Evolutionary conservation across 1,140 invertebrate genomes (phyloP), one percentile per base, ranked within the genome.

Genomic region (Lepidotrigona ventralis): DNA sequence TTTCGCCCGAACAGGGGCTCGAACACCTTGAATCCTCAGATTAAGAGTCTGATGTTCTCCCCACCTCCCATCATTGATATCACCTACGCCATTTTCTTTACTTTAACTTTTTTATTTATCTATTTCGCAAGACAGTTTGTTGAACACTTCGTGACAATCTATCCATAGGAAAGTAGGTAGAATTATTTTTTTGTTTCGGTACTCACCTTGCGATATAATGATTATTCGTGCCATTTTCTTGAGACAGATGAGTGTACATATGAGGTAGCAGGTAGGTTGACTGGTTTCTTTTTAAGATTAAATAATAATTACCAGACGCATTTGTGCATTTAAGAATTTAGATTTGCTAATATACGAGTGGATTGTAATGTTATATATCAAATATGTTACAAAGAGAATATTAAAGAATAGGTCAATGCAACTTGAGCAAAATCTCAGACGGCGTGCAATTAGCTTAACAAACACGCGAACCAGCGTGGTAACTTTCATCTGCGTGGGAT

Each of bases 401-500:
- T 46, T 46, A 26, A 66, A 66, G 29, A 39, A 23, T 46, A 70
- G 39, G 23, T 53, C 11, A 26, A 70, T 23, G 53, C 6, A 17
- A 56, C 5, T n/a, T 5, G 12, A 15, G 53, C 2, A n/a, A 56
- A 70, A 29, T 51, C 11, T 53, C 14, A 26, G 53, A 81, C 26
- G 51, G 51, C 14, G 66, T 63, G 21, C 17, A 12, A 54, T 68
- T 46, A 78, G 46, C n/a, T 78, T 46, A 29, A 81, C 63, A 12
- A 51, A 26, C 71, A 60, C 58, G 21, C 58, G 17, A 75, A 56
- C 46, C 26, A 33, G 74, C 33, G 60, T 83, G 77, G 77, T 70
- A 86, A 87, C 86, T 88, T 88, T 88, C 87, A 77, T 90, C 71
- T 80, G 70, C 79, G 75, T 82, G 78, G 79, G 86, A 88, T 83